Conservation (phyloP, 2,888 invertebrate genomes). For the Idaea straminata region DNA sequence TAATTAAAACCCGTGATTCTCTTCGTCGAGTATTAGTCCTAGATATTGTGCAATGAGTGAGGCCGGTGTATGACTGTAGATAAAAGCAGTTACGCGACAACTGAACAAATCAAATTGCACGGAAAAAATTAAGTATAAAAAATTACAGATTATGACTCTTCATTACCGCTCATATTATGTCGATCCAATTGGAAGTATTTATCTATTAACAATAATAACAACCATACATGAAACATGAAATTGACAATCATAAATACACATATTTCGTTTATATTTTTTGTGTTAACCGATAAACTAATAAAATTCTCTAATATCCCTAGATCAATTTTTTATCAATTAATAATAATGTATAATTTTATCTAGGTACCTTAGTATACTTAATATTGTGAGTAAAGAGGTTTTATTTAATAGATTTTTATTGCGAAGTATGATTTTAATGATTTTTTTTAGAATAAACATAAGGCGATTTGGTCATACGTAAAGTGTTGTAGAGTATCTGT, state of each 20-base stretch:
- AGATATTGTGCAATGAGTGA: background rate
- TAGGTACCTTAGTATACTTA: slow-evolving; percentile 28
- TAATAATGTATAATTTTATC: slow-evolving; percentile 32
- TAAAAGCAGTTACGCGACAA: background rate
- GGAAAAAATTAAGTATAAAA: background rate
- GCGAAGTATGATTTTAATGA: slow-evolving; percentile 29
- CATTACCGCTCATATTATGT: slow-evolving; percentile 3
- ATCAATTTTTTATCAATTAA: slow-evolving; percentile 27
- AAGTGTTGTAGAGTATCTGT: background rate
- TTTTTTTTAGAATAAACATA: slow-evolving; percentile 32
- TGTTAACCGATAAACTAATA: slow-evolving; percentile 30
- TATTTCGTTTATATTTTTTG: slow-evolving; percentile 28
- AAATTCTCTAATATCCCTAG: slow-evolving; percentile 29
- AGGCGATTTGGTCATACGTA: slow-evolving; percentile 27
- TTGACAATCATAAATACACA: slow-evolving; percentile 31
- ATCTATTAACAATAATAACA: slow-evolving; percentile 29
- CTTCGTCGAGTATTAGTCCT: background rate
- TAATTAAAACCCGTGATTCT: background rate
- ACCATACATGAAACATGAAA: slow-evolving; percentile 31
- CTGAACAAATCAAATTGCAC: background rate
- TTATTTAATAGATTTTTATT: slow-evolving; percentile 28
- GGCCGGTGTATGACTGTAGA: background rate
- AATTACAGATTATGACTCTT: background rate
- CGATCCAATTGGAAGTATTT: slow-evolving; percentile 17
- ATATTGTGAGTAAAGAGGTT: slow-evolving; percentile 33